Evolutionary conservation across 2,888 invertebrate genomes (phyloP), one percentile per base, ranked within the genome.

Genomic region (Chrysolina americana): DNA sequence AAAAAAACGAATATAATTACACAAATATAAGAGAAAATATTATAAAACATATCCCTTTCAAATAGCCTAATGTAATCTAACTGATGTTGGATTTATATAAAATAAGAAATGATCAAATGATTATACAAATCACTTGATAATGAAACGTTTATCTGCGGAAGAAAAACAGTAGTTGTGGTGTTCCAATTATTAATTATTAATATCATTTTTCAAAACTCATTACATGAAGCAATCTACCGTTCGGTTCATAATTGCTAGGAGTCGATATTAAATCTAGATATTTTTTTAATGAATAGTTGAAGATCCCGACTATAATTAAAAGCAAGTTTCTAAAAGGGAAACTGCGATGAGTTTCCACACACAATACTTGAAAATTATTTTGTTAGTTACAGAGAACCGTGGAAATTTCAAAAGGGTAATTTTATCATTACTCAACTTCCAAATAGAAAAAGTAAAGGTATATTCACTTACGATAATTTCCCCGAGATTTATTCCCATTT

Each of bases 201-300:
- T 53, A 66, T 66, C 5, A 66, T 66, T 66, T 48, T 5, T 23
- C 8, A 50, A 48, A 66, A 50, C 53, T 66, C 66, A 66, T 66
- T 50, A 66, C 47, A 53, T 21, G 11, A 19, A 41, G 36, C 11
- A 66, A 36, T 9, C 17, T 36, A 36, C 36, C 50, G 36, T 68
- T 50, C 8, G 5, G 53, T 15, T 56, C 13, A 56, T 68, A 19
- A 53, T 53, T 68, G 41, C 9, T 41, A 53, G 11, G 50, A 68
- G 36, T 53, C 17, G 68, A 68, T 41, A 41, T 50, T 41, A 53
- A 53, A 50, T 19, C 36, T 4, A 50, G 28, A 28, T 23, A 66
- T 68, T 41, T 36, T 17, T 68, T 19, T 68, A 53, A 68, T 68
- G 53, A 68, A 68, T 36, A 5, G 50, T 44, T 66, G 23, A 17